Evolutionary conservation across 2,888 invertebrate species (phyloP), one percentile per base, ranked within the genome.

Genomic region (Hydrotaea cyrtoneurina): DNA sequence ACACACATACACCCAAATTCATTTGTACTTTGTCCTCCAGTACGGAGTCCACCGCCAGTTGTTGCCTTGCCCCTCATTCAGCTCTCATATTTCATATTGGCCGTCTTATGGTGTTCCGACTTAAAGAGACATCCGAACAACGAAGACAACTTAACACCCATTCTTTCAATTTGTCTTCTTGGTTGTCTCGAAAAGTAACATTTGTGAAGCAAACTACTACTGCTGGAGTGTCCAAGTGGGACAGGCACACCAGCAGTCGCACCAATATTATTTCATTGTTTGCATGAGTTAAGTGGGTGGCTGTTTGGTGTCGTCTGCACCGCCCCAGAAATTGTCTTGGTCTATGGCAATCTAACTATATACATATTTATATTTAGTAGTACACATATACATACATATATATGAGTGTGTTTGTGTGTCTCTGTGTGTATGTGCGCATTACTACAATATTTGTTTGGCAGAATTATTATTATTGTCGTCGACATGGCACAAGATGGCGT

Each of bases 401-500:
- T 31, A 39, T 11, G 39, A 15, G 62, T 59, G 11, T 59, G 62
- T 59, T 15, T 50, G 50, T 50, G 7, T 21, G 8, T 0, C 23
- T 62, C 31, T 62, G 10, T 17, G 17, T 69, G 21, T 46, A 23
- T 69, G 50, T 21, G 71, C 26, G 21, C 46, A 53, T 50, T 72
- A 53, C 23, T 53, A 23, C 64, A 64, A 64, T 64, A 64, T 64
- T 64, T 64, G 64, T 64, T 64, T 64, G 31, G 64, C 64, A 64
- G 19, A 19, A 39, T 64, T 64, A 64, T 64, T 39, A 64, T 64
- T 64, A 64, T 64, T 64, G 26, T 64, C 15, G 21, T 23, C 21
- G 39, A 64, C 64, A 64, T 39, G 64, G 64, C 39, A 39, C 78
- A 74, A 78, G 78, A 74, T 71, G 71, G 53, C 80, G 78, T 69